Base-by-base conservation (phyloP, 2,888 invertebrate genomes). In the Steinernema scapterisci region DNA sequence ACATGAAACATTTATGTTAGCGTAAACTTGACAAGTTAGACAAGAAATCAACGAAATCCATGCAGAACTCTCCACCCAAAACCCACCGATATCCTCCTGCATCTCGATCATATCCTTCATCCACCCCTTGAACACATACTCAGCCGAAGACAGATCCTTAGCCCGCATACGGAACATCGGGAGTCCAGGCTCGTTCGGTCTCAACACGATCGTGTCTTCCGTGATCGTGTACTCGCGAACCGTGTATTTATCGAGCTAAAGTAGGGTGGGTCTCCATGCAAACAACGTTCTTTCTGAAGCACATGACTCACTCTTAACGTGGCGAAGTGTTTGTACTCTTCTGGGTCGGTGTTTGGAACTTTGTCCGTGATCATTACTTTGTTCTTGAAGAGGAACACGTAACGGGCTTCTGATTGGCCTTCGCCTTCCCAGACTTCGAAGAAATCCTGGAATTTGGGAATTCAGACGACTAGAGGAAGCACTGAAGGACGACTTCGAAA, bases 101-200 rank as follows among this genome's bases (percentile, higher is more conserved):
- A 87, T 86, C 70, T 88, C 88, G 63, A 83, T 78, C 27, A 89
- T 86, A 77, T 89, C 89, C 76, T 87, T 87, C 76, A 88, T 83
- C 89, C 89, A 89, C 27, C 88, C 88, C 78, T 88, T 87, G 73
- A 87, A 87, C 38, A 86, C 81, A 71, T 83, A 85, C 56, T 83
- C 86, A 78, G 56, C 80, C 63, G 56, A 78, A 73, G 73, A 75
- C 73, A 77, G 45, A 72, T 87, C 87, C 16, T 76, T 77, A n/a
- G 86, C 79, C 54, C 80, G 80, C 73, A 87, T 81, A 71, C 83
- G 82, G 75, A 85, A 84, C 23, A 77, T 74, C 19, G 84, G 85
- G 38, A 85, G 76, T 56, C 84, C 84, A 0, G 83, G 81, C 70
- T 86, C 87, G 48, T 79, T 79, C 11, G 87, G 84, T 44, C 80